Evolutionary conservation across 2,797 vertebrate genomes (phyloP), one percentile per base, ranked within the genome.

Genomic region (Hyperoplus lanceolatus): DNA sequence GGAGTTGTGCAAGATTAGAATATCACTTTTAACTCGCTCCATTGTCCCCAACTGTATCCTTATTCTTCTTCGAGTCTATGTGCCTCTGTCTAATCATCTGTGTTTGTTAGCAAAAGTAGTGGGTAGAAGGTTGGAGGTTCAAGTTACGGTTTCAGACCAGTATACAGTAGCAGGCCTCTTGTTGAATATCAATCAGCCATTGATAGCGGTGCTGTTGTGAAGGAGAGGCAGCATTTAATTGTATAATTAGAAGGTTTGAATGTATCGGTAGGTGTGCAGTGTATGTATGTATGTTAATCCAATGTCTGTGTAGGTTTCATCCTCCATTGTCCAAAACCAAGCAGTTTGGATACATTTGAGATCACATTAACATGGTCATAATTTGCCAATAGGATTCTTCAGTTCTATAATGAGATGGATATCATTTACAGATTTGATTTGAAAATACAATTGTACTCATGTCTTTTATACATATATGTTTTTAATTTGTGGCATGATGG

Each of bases 31-130:
- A 70, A 29, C 50, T 70, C 57, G 76, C 21, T 49, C 56, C 18
- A 82, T 79, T 84, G 71, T 87, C 72, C 66, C 87, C 70, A 71
- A 46, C 73, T 80, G 58, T 55, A 62, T 76, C 75, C 73, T 80
- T 29, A 29, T 29, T 29, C 54, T 46, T 58, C 46, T 56, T 36
- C 29, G 38, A 9, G 15, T 39, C 57, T 64, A 3, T 13, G 12
- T 39, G 60, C 38, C 54, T 60, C 46, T 15, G 14, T 61, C 7
- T 43, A 11, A 73, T 80, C 18, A 29, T 38, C 71, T 39, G 63
- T 45, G 36, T 49, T 29, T 75, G 48, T 76, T 72, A 74, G 73
- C 61, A 71, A 21, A 21, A 72, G 48, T 57, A 57, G 8, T 67
- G 18, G 12, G 14, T 41, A 53, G 13, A 59, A 48, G 38, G 15